Conservation (phyloP, 2,797 vertebrate species). For the Acanthurus lineatus region DNA sequence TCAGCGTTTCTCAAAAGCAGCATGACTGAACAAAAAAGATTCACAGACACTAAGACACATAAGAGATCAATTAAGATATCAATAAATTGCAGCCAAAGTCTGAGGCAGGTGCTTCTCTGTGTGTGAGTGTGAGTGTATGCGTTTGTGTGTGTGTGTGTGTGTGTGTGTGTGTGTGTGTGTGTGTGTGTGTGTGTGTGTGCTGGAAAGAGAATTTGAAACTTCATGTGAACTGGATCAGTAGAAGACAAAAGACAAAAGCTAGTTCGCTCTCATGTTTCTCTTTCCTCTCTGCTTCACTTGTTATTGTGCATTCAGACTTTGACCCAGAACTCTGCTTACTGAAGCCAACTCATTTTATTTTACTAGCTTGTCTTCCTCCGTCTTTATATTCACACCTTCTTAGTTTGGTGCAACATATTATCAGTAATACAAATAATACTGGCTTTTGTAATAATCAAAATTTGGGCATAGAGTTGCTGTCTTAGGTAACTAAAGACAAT, state of each 20-base stretch:
- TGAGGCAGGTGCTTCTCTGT: slow-evolving; percentile 20
- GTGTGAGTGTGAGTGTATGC: slow-evolving; percentile 39
- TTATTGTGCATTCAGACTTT: slow-evolving; percentile 76
- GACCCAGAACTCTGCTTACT: slow-evolving; percentile 77
- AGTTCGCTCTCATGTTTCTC: slow-evolving; percentile 66
- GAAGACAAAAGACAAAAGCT: slow-evolving; percentile 66
- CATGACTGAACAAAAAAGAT: background rate
- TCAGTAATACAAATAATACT: background rate
- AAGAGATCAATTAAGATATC: slow-evolving; percentile 40
- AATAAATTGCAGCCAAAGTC: slow-evolving; percentile 2
- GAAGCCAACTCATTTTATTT: slow-evolving; percentile 46
- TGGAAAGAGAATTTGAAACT: slow-evolving; percentile 52
- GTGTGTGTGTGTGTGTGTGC: slow-evolving; percentile 46
- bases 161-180: background rate
- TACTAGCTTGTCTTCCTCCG: slow-evolving; percentile 21
- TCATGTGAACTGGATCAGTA: slow-evolving; percentile 70
- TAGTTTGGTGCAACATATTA: too few relatives aligned
- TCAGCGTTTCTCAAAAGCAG: background rate
- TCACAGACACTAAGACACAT: background rate
- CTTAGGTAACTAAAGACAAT: background rate
- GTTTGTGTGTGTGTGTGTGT: background rate
- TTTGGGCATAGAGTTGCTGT: background rate
- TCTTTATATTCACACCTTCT: slow-evolving; percentile 1
- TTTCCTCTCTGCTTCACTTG: slow-evolving; percentile 40
- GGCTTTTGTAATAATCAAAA: background rate